These are phyloP conservation scores for Agrotis puta DNA, from an alignment of 2,888 invertebrate genomes.

Conservation along the genomic window DNA sequence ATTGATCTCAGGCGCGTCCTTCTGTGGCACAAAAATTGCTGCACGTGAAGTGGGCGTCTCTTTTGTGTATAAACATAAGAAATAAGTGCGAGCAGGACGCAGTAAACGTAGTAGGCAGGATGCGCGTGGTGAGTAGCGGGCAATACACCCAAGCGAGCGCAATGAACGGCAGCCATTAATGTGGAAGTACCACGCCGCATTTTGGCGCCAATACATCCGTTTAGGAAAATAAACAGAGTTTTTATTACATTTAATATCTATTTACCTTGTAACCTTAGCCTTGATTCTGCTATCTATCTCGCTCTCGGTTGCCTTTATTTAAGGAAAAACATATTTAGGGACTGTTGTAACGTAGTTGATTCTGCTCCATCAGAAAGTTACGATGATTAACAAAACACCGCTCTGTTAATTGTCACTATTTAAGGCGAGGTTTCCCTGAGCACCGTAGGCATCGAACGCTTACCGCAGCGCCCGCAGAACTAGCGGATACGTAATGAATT, in stretches of 20 bases:
- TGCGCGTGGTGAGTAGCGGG: constrained; percentile 88
- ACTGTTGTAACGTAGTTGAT: neutral
- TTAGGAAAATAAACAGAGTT: constrained; percentile 36
- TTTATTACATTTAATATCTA: constrained; percentile 14
- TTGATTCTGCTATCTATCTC: constrained; percentile 18
- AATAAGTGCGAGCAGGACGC: constrained; percentile 82
- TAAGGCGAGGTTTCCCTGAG: too few species aligned
- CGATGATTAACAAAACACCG: constrained; percentile 5
- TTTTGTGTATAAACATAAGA: constrained; percentile 75
- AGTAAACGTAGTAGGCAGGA: constrained; percentile 87
- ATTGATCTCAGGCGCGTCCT: constrained; percentile 90
- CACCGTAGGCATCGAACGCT: too few species aligned
- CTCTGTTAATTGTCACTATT: neutral
- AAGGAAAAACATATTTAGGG: neutral
- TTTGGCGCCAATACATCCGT: constrained; percentile 86
- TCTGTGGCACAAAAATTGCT: constrained; percentile 89
- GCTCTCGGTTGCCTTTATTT: neutral
- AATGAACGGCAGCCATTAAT: constrained; percentile 88
- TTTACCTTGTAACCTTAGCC: constrained; percentile 37
- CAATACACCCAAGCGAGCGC: constrained; percentile 90
- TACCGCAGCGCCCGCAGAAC: too few species aligned
- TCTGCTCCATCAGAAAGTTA: constrained; percentile 1
- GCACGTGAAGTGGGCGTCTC: constrained; percentile 86
- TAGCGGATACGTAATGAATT: too few species aligned
- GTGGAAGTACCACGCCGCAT: constrained; percentile 84